Evolutionary conservation across 2,113 vertebrate genomes (phyloP).

Genomic region (Nesoenas mayeri): DNA sequence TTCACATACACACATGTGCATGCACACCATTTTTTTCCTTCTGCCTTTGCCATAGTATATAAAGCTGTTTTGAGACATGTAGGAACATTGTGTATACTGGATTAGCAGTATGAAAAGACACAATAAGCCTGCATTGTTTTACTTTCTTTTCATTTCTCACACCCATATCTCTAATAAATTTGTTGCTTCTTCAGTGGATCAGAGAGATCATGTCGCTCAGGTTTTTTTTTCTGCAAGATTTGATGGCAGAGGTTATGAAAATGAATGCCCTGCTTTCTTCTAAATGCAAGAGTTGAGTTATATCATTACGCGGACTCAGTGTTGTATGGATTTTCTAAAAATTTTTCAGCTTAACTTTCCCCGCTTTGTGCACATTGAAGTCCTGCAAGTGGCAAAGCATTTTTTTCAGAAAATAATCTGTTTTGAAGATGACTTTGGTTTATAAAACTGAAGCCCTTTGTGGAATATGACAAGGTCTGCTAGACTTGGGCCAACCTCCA

Average conservation of each 20-base stretch:
- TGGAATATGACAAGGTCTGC: not conserved
- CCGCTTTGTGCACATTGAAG: not conserved
- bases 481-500: not conserved
- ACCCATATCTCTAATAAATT: constrained; percentile 78
- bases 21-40: constrained; percentile 71
- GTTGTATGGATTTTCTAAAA: not conserved
- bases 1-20: not conserved
- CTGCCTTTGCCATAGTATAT: constrained; percentile 70
- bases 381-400: not conserved
- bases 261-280: constrained; percentile 44
- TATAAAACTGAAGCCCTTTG: not conserved
- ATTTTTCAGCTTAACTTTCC: not conserved
- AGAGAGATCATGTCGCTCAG: constrained; percentile 67
- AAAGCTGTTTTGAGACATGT: constrained; percentile 75
- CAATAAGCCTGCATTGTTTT: constrained; percentile 77
- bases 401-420: not conserved
- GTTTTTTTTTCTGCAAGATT: constrained; percentile 29
- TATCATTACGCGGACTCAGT: not conserved
- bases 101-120: constrained; percentile 78
- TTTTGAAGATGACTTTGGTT: not conserved
- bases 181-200: constrained; percentile 74
- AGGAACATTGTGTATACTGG: constrained; percentile 77
- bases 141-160: constrained; percentile 77
- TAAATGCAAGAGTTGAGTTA: constrained; percentile 34
- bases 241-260: constrained; percentile 46